These are phyloP conservation scores for Tetragnatha montana DNA, from an alignment of 2,888 invertebrate species.

Conservation along the genomic window DNA sequence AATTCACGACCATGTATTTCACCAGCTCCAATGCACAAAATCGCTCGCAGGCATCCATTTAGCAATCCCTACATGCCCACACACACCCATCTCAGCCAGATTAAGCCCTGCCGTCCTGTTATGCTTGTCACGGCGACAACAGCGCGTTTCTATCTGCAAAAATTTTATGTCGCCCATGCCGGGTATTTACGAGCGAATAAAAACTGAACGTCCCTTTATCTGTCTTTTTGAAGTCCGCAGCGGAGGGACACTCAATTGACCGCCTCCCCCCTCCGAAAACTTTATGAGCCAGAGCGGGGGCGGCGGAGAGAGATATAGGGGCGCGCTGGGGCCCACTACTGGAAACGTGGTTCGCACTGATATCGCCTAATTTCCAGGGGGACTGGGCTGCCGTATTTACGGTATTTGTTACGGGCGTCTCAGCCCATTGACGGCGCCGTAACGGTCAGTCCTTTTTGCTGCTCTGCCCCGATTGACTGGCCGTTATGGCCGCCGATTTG, in stretches of 20 bases:
- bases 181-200: conserved; percentile 61
- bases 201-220: conserved; percentile 59
- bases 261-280: conserved; percentile 44
- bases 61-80: neutral
- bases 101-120: neutral
- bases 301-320: conserved; percentile 56
- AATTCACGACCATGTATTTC: too few species aligned
- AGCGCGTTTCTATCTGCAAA: conserved; percentile 51
- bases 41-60: neutral
- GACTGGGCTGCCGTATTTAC: conserved; percentile 59
- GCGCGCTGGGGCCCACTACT: conserved; percentile 62
- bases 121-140: conserved; percentile 21
- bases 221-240: conserved; percentile 65
- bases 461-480: conserved; percentile 49
- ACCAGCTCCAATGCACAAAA: neutral
- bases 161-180: conserved; percentile 54
- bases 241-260: conserved; percentile 66
- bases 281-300: conserved; percentile 47
- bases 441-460: conserved; percentile 67
- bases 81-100: neutral
- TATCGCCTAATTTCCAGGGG: conserved; percentile 69
- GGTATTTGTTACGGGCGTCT: conserved; percentile 65
- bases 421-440: conserved; percentile 65
- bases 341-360: conserved; percentile 69
- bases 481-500: conserved; percentile 58